phyloP scores from a whole-genome alignment of 2,113 vertebrate species.

The Esox niger region DNA sequence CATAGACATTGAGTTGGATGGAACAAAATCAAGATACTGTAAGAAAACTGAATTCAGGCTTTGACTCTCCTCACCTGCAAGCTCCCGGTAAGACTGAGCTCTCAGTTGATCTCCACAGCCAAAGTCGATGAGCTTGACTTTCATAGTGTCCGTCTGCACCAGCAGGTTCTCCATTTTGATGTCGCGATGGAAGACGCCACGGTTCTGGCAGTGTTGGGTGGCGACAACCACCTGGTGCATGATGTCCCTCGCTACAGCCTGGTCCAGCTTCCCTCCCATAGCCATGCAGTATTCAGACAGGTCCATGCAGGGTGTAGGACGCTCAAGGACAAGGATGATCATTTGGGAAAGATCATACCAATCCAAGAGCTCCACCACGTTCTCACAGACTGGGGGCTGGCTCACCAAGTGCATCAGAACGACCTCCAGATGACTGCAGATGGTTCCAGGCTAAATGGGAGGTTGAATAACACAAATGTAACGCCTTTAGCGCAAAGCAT shows the following conservation, averaged over 20 bases:
- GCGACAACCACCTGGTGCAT: constrained; percentile 55
- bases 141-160: constrained; percentile 57
- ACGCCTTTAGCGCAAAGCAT: not conserved
- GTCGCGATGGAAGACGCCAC: constrained; percentile 59
- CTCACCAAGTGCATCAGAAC: constrained; percentile 52
- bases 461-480: not conserved
- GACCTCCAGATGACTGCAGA: constrained; percentile 44
- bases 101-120: constrained; percentile 59
- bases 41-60: no score
- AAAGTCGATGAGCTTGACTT: constrained; percentile 65
- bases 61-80: constrained; percentile 40
- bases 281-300: constrained; percentile 43
- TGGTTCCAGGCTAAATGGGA: constrained; percentile 20
- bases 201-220: constrained; percentile 42
- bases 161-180: constrained; percentile 72
- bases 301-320: constrained; percentile 47
- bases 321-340: constrained; percentile 55
- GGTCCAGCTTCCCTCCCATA: constrained; percentile 28
- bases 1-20: no score
- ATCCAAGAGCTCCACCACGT: constrained; percentile 54
- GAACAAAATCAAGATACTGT: no score
- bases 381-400: constrained; percentile 26
- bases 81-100: constrained; percentile 40
- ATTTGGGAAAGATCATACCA: constrained; percentile 47
- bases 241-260: constrained; percentile 31